These are phyloP conservation scores for Trididemnum clinides DNA, from an alignment of 23 tunicate species.

Conservation along the genomic window DNA sequence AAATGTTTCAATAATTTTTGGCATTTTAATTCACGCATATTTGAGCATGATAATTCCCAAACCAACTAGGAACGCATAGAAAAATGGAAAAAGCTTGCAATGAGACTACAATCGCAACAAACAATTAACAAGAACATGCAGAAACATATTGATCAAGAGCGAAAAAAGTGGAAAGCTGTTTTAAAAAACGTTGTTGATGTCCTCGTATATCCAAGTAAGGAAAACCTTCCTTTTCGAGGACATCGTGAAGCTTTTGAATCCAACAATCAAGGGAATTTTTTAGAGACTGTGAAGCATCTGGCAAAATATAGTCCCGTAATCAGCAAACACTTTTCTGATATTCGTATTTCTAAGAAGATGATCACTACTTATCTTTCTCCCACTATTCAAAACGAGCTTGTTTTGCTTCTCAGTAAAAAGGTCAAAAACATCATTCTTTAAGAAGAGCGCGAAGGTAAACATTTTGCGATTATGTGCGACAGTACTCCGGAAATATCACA, in stretches of 20 bases:
- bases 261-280: slow-evolving; percentile 41
- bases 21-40: slow-evolving; percentile 40
- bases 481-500: slow-evolving; percentile 30
- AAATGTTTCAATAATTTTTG: slow-evolving; percentile 42
- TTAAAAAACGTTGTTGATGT: slow-evolving; percentile 44
- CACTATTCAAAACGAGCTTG: slow-evolving; percentile 32
- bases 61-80: slow-evolving; percentile 36
- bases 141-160: slow-evolving; percentile 39
- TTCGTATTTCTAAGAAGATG: slow-evolving; percentile 34
- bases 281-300: slow-evolving; percentile 40
- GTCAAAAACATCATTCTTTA: slow-evolving; percentile 29
- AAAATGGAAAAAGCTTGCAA: slow-evolving; percentile 41
- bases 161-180: slow-evolving; percentile 42
- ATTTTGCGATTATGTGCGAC: slow-evolving; percentile 39
- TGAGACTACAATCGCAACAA: slow-evolving; percentile 40
- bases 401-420: slow-evolving; percentile 31
- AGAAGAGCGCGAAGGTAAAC: slow-evolving; percentile 28
- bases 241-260: slow-evolving; percentile 42
- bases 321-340: slow-evolving; percentile 34
- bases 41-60: slow-evolving; percentile 34
- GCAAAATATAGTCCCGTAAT: slow-evolving; percentile 40
- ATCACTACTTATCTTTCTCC: slow-evolving; percentile 35
- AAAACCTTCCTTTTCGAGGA: slow-evolving; percentile 8
- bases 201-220: slow-evolving; percentile 29
- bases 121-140: slow-evolving; percentile 46